Evolutionary conservation across 1,140 invertebrate species (phyloP).

Genomic region (Ceratina calcarata): DNA sequence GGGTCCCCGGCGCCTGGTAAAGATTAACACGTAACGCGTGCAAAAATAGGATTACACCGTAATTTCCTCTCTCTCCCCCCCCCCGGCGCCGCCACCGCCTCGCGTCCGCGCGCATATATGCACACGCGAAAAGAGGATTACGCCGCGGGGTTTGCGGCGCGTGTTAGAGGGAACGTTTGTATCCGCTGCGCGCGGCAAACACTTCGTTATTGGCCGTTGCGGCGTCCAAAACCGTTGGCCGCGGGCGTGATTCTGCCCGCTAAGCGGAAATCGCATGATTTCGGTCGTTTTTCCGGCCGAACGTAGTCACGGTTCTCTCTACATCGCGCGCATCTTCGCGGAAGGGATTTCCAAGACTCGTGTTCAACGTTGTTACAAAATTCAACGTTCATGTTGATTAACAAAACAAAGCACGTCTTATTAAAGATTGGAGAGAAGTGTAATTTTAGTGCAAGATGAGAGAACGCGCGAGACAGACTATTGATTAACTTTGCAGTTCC

Average conservation of each 20-base stretch:
- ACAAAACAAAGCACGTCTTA: too few relatives aligned
- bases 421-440: too few relatives aligned
- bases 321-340: too few relatives aligned
- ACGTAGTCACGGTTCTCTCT: too few relatives aligned
- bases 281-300: background rate
- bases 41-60: slow-evolving; percentile 48
- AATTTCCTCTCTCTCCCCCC: slow-evolving; percentile 31
- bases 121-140: slow-evolving; percentile 21
- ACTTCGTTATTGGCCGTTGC: slow-evolving; percentile 12
- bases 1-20: slow-evolving; percentile 17
- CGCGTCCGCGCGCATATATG: background rate
- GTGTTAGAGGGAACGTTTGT: background rate
- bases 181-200: slow-evolving; percentile 5
- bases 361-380: too few relatives aligned
- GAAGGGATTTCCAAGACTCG: too few relatives aligned
- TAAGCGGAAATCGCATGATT: background rate
- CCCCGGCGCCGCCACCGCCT: too few relatives aligned
- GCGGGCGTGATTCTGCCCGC: background rate
- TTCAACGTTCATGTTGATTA: too few relatives aligned
- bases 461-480: too few relatives aligned
- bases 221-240: background rate
- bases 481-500: too few relatives aligned
- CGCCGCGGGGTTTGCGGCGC: background rate
- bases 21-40: slow-evolving; percentile 56
- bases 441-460: too few relatives aligned